Evolutionary conservation across 2,888 invertebrate genomes (phyloP).

Genomic region (Rotaria socialis): DNA sequence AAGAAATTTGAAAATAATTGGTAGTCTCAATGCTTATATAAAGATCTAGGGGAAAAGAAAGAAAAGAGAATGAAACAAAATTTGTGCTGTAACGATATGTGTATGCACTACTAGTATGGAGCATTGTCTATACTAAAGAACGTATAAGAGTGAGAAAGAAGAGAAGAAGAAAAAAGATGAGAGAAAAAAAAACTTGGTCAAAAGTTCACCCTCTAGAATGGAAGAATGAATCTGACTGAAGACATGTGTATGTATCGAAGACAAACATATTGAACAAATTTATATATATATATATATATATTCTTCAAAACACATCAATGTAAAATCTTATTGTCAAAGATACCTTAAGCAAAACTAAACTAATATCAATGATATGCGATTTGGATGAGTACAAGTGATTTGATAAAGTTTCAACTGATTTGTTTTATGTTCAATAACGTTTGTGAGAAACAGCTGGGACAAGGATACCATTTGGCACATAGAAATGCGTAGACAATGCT

Average conservation of each 20-base stretch:
- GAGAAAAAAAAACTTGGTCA: conserved; percentile 19
- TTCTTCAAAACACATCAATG: not conserved
- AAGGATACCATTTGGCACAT: conserved; percentile 3
- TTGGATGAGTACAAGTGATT: not conserved
- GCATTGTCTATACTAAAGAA: not conserved
- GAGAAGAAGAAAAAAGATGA: not conserved
- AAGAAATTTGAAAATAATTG: not conserved
- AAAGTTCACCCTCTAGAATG: not conserved
- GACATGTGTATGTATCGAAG: not conserved
- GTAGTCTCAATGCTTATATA: not conserved
- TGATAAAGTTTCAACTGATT: not conserved
- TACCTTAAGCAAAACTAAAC: not conserved
- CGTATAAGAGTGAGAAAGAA: not conserved
- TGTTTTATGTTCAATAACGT: not conserved
- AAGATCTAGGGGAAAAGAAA: not conserved
- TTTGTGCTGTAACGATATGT: not conserved
- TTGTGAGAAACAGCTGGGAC: not conserved
- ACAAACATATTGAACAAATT: not conserved
- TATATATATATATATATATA: not conserved
- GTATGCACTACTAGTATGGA: not conserved
- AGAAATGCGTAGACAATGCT: not conserved
- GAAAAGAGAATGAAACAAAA: not conserved
- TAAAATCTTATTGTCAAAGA: not conserved
- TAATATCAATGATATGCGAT: not conserved
- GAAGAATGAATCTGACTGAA: not conserved